A percentile compares a stretch with the other conserved stretches of the same genome.
These are phyloP conservation scores for Bombylius major DNA, from an alignment of 2,888 invertebrate genomes.

Conservation along the genomic window DNA sequence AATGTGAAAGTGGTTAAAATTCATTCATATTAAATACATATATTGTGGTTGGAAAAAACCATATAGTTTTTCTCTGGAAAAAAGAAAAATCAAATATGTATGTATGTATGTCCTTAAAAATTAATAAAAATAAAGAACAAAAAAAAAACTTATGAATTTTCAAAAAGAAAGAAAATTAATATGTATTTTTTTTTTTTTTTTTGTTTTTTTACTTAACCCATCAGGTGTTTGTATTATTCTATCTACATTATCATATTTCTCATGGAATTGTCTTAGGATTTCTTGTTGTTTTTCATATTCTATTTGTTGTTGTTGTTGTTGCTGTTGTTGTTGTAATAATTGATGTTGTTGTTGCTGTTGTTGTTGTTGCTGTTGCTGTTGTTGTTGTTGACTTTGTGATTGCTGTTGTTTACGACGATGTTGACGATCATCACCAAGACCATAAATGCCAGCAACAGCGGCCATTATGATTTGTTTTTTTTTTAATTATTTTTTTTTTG, in stretches of 20 bases:
- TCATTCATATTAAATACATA: too few species aligned
- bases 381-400: slow-evolving; percentile 43
- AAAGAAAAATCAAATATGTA: too few species aligned
- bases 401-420: slow-evolving; percentile 34
- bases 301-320: not conserved
- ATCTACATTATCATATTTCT: slow-evolving; percentile 2
- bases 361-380: slow-evolving; percentile 31
- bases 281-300: slow-evolving; percentile 6
- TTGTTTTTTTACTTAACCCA: slow-evolving; percentile 12
- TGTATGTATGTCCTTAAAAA: too few species aligned
- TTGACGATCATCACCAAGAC: slow-evolving; percentile 60
- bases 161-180: too few species aligned
- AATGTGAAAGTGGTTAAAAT: too few species aligned
- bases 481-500: not conserved
- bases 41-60: too few species aligned
- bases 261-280: slow-evolving; percentile 2
- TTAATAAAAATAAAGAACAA: too few species aligned
- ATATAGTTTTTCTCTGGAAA: too few species aligned
- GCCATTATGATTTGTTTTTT: slow-evolving; percentile 41
- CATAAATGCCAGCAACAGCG: slow-evolving; percentile 67
- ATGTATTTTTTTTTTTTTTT: too few species aligned
- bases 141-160: too few species aligned
- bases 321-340: not conserved
- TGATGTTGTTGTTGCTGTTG: slow-evolving; percentile 1
- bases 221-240: slow-evolving; percentile 12